A percentile compares a stretch with the other conserved stretches of the same genome.
phyloP scores from a whole-genome alignment of 2,113 vertebrate genomes.

The Actenoides lindsayi region DNA sequence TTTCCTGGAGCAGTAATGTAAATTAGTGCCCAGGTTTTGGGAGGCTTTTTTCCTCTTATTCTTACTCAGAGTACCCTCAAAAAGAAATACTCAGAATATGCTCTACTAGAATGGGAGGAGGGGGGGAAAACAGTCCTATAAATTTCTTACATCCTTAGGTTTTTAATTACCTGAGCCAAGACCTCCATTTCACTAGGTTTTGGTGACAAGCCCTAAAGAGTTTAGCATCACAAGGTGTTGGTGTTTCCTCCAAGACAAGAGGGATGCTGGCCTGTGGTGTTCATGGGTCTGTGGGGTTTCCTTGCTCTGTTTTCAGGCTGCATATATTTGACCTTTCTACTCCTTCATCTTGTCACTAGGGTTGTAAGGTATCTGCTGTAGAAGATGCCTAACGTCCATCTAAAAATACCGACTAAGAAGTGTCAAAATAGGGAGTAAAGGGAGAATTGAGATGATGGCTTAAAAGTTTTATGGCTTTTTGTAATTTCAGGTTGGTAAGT shows the following conservation, averaged over 20 bases:
- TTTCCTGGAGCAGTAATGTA: background rate
- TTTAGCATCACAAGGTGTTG: background rate
- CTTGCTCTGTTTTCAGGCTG: background rate
- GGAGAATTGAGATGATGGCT: background rate
- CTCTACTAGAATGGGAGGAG: background rate
- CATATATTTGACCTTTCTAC: background rate
- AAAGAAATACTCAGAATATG: background rate
- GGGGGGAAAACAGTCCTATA: background rate
- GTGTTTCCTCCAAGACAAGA: rapidly evolving
- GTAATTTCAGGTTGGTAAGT: background rate
- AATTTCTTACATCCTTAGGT: background rate
- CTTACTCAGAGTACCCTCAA: background rate
- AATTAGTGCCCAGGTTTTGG: background rate
- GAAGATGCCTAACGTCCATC: no score
- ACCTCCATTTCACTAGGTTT: background rate
- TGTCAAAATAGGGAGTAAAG: background rate
- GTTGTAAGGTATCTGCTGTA: background rate
- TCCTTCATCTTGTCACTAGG: background rate
- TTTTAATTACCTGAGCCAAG: background rate
- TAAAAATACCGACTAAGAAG: background rate
- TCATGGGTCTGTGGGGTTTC: background rate
- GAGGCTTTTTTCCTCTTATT: background rate
- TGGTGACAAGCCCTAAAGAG: background rate
- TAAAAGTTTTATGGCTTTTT: background rate
- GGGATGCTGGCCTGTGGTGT: background rate